A percentile compares a stretch with the other conserved stretches of the same genome.
These are phyloP conservation scores for Oryzias curvinotus DNA, from an alignment of 2,113 vertebrate species.

Conservation along the genomic window DNA sequence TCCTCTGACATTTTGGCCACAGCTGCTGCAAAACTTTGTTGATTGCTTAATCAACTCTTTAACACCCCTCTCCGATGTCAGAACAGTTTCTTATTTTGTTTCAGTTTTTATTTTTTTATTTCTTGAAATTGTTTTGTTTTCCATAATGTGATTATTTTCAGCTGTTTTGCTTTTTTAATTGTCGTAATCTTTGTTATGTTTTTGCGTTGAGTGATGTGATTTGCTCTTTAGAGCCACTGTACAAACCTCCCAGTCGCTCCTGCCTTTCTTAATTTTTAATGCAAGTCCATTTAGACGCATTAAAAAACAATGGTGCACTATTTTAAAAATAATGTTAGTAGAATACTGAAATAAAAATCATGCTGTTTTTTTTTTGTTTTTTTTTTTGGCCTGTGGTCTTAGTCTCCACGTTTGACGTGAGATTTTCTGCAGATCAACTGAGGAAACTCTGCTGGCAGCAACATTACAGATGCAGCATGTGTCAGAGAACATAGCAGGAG, in stretches of 20 bases:
- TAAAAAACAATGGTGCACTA: constrained; percentile 11
- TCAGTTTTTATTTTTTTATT: too few relatives aligned
- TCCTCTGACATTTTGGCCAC: too few relatives aligned
- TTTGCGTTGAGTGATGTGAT: too few relatives aligned
- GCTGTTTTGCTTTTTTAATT: too few relatives aligned
- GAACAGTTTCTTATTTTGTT: too few relatives aligned
- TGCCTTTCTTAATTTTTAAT: constrained; percentile 32
- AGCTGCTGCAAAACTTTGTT: too few relatives aligned
- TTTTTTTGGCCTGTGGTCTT: constrained; percentile 13
- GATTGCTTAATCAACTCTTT: too few relatives aligned
- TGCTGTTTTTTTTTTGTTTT: constrained; percentile 15
- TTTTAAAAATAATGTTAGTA: constrained; percentile 31
- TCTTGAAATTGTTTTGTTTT: too few relatives aligned
- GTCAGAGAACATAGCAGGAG: background rate
- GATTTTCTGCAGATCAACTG: background rate
- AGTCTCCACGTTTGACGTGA: background rate
- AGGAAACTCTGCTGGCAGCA: background rate
- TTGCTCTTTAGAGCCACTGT: too few relatives aligned
- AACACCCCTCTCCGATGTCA: too few relatives aligned
- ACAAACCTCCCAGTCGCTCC: constrained; percentile 31
- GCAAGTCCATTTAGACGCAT: constrained; percentile 19
- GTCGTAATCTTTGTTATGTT: too few relatives aligned
- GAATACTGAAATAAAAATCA: constrained; percentile 29
- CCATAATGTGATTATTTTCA: too few relatives aligned
- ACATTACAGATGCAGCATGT: background rate